phyloP scores from a whole-genome alignment of 2,113 vertebrate species.

The Phrynosoma blainvillii region DNA sequence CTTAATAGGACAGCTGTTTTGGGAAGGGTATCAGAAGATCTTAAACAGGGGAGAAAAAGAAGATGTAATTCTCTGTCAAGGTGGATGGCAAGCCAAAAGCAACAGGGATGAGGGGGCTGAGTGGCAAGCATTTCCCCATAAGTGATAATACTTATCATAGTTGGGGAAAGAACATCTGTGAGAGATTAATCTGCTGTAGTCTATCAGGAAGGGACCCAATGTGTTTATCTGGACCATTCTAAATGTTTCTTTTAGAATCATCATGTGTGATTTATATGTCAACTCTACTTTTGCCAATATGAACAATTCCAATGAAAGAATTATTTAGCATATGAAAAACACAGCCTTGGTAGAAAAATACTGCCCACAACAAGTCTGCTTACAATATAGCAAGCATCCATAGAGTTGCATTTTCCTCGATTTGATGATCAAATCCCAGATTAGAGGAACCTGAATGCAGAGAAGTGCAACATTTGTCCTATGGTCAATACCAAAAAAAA shows the following conservation, averaged over 20 bases:
- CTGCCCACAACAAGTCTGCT: not conserved
- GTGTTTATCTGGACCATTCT: not conserved
- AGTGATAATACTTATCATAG: not conserved
- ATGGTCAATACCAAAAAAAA: conserved; percentile 3
- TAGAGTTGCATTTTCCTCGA: not conserved
- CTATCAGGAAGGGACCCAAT: not conserved
- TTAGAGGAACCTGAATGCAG: conserved; percentile 10
- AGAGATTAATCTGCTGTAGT: not conserved
- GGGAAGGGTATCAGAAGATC: not conserved
- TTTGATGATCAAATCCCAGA: conserved; percentile 11
- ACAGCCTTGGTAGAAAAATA: not conserved
- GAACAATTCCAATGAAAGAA: not conserved
- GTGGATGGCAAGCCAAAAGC: not conserved
- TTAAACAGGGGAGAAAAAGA: not conserved
- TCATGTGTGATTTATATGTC: not conserved
- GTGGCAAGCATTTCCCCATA: not conserved
- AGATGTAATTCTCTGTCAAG: not conserved
- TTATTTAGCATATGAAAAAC: not conserved
- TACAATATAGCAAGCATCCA: conserved; percentile 1
- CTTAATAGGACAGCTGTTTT: not conserved
- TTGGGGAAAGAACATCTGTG: not conserved
- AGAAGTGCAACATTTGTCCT: not conserved
- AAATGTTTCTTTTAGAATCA: not conserved
- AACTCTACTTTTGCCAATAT: not conserved
- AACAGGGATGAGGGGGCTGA: not conserved